Base-by-base conservation (phyloP, 35 echinoderm and acorn worm genomes). In the Acanthaster planci region DNA sequence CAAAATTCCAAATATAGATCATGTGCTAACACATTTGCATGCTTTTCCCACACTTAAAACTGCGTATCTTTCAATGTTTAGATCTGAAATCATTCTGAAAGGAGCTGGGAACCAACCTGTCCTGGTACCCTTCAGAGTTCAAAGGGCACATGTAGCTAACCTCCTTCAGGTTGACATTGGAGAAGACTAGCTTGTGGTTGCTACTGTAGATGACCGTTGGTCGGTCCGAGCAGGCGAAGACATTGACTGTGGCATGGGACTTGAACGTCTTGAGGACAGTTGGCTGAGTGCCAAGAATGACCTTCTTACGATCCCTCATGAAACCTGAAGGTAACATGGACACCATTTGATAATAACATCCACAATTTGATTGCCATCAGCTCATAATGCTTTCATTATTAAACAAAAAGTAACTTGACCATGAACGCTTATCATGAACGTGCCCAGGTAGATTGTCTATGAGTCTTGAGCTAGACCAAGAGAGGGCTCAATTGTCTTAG, bases 201-300 rank as follows among this genome's bases (percentile, higher is more conserved):
- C 94, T 97, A 87, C 90, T 93, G 84, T 97, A 97, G 82, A 97
- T 97, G n/a, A 97, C 94, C 12, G 94, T 97, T 18, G 94, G 94
- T 60, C 94, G 82, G 84, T 97, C 94, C 1, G 94, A 97, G 67
- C 94, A 97, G 34, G 94, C 94, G 87, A 93, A 97, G 37, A 97
- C 94, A 42, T 97, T 97, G 55, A 90, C 87, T 12, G 91, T 97
- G 0, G 94, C 90, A 8, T 77, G 88, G 7, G 94, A 97, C 47
- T 90, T 93, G 87, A 97, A 97, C 4, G 94, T 97, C 85, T 97
- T 97, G 51, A 97, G 67, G 23, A 97, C 94, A 5, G 94, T 97
- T 31, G 94, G 94, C 58, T 97, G 94, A 14, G 94, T 97, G 2
- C 94, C 94, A 42, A 97, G 87, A 56, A 92, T 97, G 17, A 97